Base-by-base conservation (phyloP, 1,140 invertebrate species). In the Drosophila nikananu region DNA sequence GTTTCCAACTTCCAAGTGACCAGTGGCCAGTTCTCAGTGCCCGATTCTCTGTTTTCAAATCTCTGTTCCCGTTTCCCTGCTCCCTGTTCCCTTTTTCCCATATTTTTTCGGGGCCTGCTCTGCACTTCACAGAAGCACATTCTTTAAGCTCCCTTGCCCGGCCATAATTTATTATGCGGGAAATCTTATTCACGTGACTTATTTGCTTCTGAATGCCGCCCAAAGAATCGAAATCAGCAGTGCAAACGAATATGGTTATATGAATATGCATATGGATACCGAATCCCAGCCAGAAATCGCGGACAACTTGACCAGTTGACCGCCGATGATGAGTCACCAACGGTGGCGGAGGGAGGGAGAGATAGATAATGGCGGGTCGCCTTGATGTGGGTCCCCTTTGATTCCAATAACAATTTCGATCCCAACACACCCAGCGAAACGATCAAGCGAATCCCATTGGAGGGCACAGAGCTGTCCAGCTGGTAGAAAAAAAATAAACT, bases 181-280 rank as follows among this genome's bases (percentile, higher is more conserved):
- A 92, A 92, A 92, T 92, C 91, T 83, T 86, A 84, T 91, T 83
- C 86, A 92, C 80, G 91, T 92, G 91, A 92, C 91, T 92, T 92
- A 92, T 92, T 92, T 91, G 91, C 83, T 89, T 92, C 82, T 91
- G 84, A 91, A 91, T 83, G 86, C 84, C 75, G 58, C 39, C 21
- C 44, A 25, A 30, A 64, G 71, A 68, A 77, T 54, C 61, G 51
- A 76, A 46, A 37, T 42, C 70, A 73, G 52, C 52, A 46, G n/a
- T 46, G 52, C 54, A 23, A 39, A 57, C 35, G 32, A 17, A 55
- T 52, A 7, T 10, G 32, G 19, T 23, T 21, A 52, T 17, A 17
- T 13, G 30, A 63, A 57, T 32, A 25, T 21, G 35, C 21, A 59
- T n/a, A n/a, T 32, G 46, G n/a, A 30, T 32, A 0, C 32, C 32